Evolutionary conservation across 2,797 vertebrate species (phyloP).

Genomic region (Sebastes hopkinsi): DNA sequence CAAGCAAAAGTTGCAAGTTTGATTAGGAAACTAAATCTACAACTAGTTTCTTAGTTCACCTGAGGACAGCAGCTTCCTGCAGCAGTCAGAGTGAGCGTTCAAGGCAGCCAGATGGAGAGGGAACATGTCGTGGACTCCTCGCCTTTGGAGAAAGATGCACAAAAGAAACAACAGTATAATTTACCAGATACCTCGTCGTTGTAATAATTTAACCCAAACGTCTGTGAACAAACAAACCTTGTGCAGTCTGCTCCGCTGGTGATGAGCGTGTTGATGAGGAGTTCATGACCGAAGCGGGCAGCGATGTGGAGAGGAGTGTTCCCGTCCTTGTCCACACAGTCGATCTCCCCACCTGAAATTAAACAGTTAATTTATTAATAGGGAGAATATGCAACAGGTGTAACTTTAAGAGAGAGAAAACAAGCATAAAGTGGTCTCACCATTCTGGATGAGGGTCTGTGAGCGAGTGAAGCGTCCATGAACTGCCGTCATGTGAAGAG

Average conservation of each 20-base stretch:
- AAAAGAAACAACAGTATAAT: not conserved
- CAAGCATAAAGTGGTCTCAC: conserved; percentile 73
- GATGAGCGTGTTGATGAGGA: conserved; percentile 96
- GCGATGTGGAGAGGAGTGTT: conserved; percentile 97
- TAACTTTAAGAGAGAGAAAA: not conserved
- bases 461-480: conserved; percentile 96
- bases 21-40: not conserved
- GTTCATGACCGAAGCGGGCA: conserved; percentile 93
- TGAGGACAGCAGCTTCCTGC: conserved; percentile 91
- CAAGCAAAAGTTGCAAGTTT: not conserved
- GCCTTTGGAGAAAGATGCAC: conserved; percentile 76
- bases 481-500: conserved; percentile 96
- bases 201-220: not conserved
- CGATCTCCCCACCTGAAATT: conserved; percentile 91
- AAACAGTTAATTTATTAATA: accelerated
- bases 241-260: conserved; percentile 94
- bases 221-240: conserved; percentile 79
- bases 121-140: conserved; percentile 96
- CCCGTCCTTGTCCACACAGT: conserved; percentile 95
- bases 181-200: accelerated
- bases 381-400: accelerated
- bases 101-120: conserved; percentile 95
- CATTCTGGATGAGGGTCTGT: conserved; percentile 96
- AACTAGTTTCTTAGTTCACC: conserved; percentile 54
- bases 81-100: conserved; percentile 96